These are phyloP conservation scores for Endomychus coccineus DNA, from an alignment of 2,888 invertebrate genomes.

Conservation along the genomic window DNA sequence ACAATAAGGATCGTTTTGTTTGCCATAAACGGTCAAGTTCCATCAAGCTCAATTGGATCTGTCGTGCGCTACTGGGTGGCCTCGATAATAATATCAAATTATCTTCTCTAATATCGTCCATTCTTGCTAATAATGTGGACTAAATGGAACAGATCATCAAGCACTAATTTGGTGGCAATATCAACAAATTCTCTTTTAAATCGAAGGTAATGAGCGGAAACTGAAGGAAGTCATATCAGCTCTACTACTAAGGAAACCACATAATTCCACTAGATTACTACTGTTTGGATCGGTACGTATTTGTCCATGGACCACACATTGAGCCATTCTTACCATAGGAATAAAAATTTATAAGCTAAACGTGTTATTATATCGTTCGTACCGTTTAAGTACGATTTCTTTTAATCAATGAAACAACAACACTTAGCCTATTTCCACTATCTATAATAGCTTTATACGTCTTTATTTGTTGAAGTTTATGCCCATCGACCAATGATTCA, in stretches of 20 bases:
- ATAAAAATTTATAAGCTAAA: slow-evolving; percentile 17
- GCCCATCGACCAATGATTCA: too few relatives aligned
- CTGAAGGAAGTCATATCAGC: not conserved
- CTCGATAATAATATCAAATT: slow-evolving; percentile 35
- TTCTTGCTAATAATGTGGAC: slow-evolving; percentile 32
- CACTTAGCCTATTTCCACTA: too few relatives aligned
- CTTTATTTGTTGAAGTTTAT: too few relatives aligned
- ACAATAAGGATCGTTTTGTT: slow-evolving; percentile 29
- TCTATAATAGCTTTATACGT: too few relatives aligned
- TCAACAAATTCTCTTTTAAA: too few relatives aligned
- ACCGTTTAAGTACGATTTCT: slow-evolving; percentile 17
- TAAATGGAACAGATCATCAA: slow-evolving; percentile 34
- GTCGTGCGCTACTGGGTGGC: slow-evolving; percentile 41
- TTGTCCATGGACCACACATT: too few relatives aligned
- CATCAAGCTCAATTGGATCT: slow-evolving; percentile 24
- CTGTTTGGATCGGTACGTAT: slow-evolving; percentile 29
- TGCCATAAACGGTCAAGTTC: slow-evolving; percentile 23
- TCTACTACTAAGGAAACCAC: slow-evolving; percentile 28
- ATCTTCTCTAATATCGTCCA: slow-evolving; percentile 34
- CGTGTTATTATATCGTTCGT: slow-evolving; percentile 16
- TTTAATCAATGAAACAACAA: too few relatives aligned
- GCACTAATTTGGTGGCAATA: slow-evolving; percentile 33
- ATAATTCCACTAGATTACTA: slow-evolving; percentile 33
- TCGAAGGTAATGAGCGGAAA: slow-evolving; percentile 1
- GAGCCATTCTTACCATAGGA: too few relatives aligned